Evolutionary conservation across 1,140 invertebrate genomes (phyloP), one percentile per base, ranked within the genome.

Genomic region (Palaemon carinicauda): DNA sequence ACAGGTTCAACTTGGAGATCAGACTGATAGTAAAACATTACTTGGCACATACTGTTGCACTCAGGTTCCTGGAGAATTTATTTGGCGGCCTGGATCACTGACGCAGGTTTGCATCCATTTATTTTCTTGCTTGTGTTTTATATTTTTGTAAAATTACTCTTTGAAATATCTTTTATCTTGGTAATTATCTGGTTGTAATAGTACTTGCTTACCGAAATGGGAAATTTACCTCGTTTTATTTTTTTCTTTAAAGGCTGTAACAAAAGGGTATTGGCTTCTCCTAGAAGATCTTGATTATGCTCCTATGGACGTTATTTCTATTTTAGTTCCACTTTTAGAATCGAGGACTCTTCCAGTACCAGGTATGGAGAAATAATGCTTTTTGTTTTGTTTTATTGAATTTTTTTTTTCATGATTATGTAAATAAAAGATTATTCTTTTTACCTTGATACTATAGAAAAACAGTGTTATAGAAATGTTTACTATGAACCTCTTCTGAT

Each of bases 261-360:
- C 94, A 87, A 93, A 95, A 90, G 97, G 97, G 0, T 94, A 96
- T 90, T 98, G 99, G 97, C 92, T 99, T 65, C 92, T 99, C 0
- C 91, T 99, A 54, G 98, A 99, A 93, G 98, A 99, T 91, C 95
- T 99, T 82, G 98, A 99, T 91, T 95, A 94, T 89, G 98, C 97
- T 15, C 96, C 96, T 10, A 94, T 96, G 90, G 99, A 99, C 92
- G 96, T 99, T 0, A 94, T 97, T 0, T 96, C 97, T 2, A 94
- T 98, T 33, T 90, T 99, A 7, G 94, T 95, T 82, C 95, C 95
- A 51, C 92, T 99, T 1, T 91, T 99, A 29, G 97, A 99, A 92
- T 95, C 95, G 80, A 94, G 95, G 82, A 94, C 94, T n/a, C 92
- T 98, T 0, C 80, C 87, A 50, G 56, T 91, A 0, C 78, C 80